Base-by-base conservation (phyloP, 2,113 vertebrate genomes). In the Phodopus roborovskii region DNA sequence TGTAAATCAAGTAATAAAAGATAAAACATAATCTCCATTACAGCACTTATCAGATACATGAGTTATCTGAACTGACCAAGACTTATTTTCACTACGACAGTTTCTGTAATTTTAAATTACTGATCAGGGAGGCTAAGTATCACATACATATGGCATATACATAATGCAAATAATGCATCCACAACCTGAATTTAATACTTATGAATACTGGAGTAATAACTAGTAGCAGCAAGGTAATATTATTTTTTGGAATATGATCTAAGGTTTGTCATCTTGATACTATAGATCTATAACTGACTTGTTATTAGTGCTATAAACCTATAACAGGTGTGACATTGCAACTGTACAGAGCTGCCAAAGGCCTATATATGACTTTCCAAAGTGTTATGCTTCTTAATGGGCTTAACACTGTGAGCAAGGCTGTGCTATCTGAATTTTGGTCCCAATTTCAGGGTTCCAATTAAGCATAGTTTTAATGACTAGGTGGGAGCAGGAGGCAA, bases 301-400 rank as follows among this genome's bases (percentile, higher is more conserved):
- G 58, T 96, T 87, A 93, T 94, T 95, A 93, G 87, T 71, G n/a
- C 45, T 96, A 87, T 85, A 84, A 90, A 85, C 70, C 77, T 85
- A 68, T 68, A 91, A 86, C 62, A 48, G 62, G 70, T 93, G 83
- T 94, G 87, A 97, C 91, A 88, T 8, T 81, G 42, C 68, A 94
- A 92, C 94, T 81, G 53, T 91, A 94, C 95, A 96, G 86, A 96
- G 90, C 68, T 94, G 78, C 39, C 1, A n/a, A 97, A 96, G 97
- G 81, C 50, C 17, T 75, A 66, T 87, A 71, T 89, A 71, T 97
- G 75, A 96, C 73, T 86, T 84, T 90, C 94, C 92, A 96, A 97
- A 96, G 95, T 97, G 96, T 92, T 96, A 85, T 91, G 97, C 96
- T 97, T 97, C 86, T 77, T 13, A 22, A 2, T 92, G 94, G 92